Percentiles rank a stretch among this genome's conserved stretches.
These are phyloP conservation scores for Somateria mollissima DNA, from an alignment of 2,797 vertebrate genomes.

Conservation along the genomic window DNA sequence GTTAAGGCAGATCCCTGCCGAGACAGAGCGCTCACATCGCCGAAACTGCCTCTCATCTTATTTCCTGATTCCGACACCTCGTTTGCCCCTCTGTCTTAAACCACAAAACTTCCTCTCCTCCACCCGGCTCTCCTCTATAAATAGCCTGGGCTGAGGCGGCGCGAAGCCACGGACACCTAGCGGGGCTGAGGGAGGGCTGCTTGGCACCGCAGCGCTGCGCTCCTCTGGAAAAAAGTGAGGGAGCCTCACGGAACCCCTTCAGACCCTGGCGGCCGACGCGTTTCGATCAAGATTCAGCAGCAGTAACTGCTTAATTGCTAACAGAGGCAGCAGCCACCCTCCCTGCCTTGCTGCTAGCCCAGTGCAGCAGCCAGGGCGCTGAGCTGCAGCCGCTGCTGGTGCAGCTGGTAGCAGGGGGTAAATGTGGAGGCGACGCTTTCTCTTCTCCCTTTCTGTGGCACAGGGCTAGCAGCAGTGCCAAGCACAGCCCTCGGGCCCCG, in stretches of 20 bases:
- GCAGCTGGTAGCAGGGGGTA: not conserved
- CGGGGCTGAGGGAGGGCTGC: rapidly evolving
- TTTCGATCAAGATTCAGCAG: not conserved
- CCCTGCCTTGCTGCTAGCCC: too few relatives aligned
- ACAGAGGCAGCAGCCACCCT: not conserved
- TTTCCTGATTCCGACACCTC: slow-evolving; percentile 12
- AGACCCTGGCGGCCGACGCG: rapidly evolving
- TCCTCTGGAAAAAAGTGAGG: rapidly evolving
- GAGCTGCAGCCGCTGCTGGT: not conserved
- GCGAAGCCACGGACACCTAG: rapidly evolving
- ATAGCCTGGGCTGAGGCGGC: rapidly evolving
- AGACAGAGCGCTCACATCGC: rapidly evolving
- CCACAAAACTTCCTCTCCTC: not conserved
- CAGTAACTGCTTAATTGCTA: not conserved
- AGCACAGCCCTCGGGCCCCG: rapidly evolving
- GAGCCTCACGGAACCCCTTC: rapidly evolving
- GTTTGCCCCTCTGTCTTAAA: not conserved
- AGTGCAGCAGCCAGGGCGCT: not conserved
- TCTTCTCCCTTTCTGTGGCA: not conserved
- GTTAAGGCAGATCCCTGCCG: not conserved
- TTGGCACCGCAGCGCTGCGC: not conserved
- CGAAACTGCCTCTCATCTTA: not conserved
- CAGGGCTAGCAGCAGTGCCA: not conserved
- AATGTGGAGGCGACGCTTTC: rapidly evolving
- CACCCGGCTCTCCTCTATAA: not conserved